Evolutionary conservation across 2,888 invertebrate species (phyloP), one percentile per base, ranked within the genome.

Genomic region (Apotomis capreana): DNA sequence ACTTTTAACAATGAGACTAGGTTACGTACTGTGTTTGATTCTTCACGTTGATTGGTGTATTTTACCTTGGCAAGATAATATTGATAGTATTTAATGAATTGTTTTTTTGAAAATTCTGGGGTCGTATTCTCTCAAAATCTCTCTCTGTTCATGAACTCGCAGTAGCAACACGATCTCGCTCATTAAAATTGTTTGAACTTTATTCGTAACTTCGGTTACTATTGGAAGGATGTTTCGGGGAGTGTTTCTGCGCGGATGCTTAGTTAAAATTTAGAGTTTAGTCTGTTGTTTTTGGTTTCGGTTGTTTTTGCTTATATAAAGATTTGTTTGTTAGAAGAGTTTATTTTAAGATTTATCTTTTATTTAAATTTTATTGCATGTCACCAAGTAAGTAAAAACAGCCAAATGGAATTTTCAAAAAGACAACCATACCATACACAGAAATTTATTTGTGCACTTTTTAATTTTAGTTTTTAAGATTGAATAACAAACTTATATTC

Each of bases 161-260:
- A 15, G 15, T 15, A 55, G 12, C 44, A 12, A 40, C 15, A 12
- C 9, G 55, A 57, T 57, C 26, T 26, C 3, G 55, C 44, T 55
- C 55, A 15, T 65, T 65, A 65, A 65, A 65, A 64, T 40, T 10
- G 13, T 54, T 61, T 2, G 26, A 54, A 64, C 9, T 46, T 61
- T 12, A 49, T 61, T 65, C 37, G 12, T 26, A 26, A 65, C 15
- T 44, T 46, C 15, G 5, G 46, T 46, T 44, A 46, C 37, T 6
- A 40, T 36, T 40, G n/a, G 37, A 37, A 10, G 58, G 37, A 58
- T 40, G 59, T 59, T 59, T 59, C 40, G 13, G 9, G 10, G 0
- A 44, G 13, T 59, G 59, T 13, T 13, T 37, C 13, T 13, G 59
- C 13, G 13, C 37, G n/a, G 59, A 40, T 1, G 13, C 10, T 3